Evolutionary conservation across 1,140 invertebrate genomes (phyloP), one percentile per base, ranked within the genome.

Genomic region (Tetragonula clypearis): DNA sequence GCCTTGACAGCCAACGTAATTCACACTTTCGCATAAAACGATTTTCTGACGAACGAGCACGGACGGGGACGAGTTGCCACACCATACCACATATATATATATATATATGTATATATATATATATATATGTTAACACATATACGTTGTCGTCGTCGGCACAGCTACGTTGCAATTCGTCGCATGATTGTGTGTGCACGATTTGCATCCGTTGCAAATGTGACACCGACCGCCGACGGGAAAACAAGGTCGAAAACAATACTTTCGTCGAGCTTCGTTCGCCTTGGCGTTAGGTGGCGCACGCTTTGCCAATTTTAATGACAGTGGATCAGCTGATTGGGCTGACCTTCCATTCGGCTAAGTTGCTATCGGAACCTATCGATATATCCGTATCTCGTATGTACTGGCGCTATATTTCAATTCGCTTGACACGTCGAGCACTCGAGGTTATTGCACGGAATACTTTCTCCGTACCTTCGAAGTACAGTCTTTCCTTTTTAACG

Each of bases 271-370:
- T 90, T 90, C 74, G 15, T 72, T 79, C 23, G 53, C 68, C 19
- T 56, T 69, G 77, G 73, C 86, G 89, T 76, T 79, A 84, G 88
- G 78, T 86, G 89, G 89, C 89, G 89, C 79, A 66, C 74, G 35
- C 56, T 41, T 82, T 86, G 41, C 74, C 87, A 74, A 83, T 86
- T 82, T 65, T 80, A 85, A 90, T 90, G 89, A 90, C 90, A 90
- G 82, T 72, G 79, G 84, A 90, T 90, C 90, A 90, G 90, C 90
- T 90, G 90, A 90, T 90, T 87, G 71, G 35, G 56, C 65, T 88
- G 88, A 90, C 89, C 88, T 90, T 90, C 86, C 86, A 79, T 82
- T 90, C 88, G 81, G 71, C 84, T 62, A 80, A 87, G 79, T 87
- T 60, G 79, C 56, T 41, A 55, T 55, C 77, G 62, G 9, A 71